Evolutionary conservation across 1,140 invertebrate genomes (phyloP), one percentile per base, ranked within the genome.

Genomic region (Brachionus manjavacas): DNA sequence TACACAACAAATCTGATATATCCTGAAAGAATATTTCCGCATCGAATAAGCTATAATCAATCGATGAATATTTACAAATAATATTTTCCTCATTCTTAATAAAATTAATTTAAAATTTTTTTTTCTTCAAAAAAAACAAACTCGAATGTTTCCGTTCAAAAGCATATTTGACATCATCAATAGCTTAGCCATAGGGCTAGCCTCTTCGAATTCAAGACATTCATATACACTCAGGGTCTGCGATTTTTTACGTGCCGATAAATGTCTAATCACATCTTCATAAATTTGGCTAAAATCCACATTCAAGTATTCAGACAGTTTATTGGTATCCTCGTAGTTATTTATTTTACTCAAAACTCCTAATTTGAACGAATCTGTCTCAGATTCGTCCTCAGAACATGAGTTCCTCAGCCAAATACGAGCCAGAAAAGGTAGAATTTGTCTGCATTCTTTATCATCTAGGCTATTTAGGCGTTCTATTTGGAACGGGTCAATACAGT

Each of bases 251-350:
- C 79, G 31, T n/a, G 64, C 79, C 31, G 79, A 81, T 16, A 81
- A 31, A 46, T 81, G 79, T 28, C 79, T 25, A 6, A 81, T 81
- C 16, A 81, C 79, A 25, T 81, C 79, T 25, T 81, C 79, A 25
- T 81, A 81, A 23, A 81, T 81, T 43, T 81, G 79, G 39, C 64
- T 43, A 81, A 81, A 81, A 46, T 81, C 79, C 14, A 81, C 52
- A 68, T 60, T 81, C 43, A 81, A 46, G 25, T 81, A 81, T 11
- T 60, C 79, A 12, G 28, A 68, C 12, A 81, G 11, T 46, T 43
- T 60, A 35, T 81, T 81, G 16, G 79, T 68, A 25, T 81, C 64
- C 12, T 60, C 79, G 28, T 64, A 81, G n/a, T 16, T 31, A 12
- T 68, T 60, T 23, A 81, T 46, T 41, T 68, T 60, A 11, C 64